Conservation (phyloP, 2,888 invertebrate genomes). For the Agrenia bidenticulata region DNA sequence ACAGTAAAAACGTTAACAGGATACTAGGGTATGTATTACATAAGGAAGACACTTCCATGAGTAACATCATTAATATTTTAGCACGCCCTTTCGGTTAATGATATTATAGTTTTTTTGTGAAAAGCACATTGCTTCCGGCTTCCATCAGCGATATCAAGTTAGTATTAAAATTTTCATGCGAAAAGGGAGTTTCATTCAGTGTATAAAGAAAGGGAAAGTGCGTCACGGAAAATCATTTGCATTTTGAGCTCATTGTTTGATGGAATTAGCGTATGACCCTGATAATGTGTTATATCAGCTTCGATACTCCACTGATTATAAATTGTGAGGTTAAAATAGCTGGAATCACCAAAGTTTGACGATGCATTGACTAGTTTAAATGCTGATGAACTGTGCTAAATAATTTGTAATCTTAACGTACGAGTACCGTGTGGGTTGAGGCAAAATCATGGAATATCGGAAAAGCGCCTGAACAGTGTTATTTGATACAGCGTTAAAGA, state of each 20-base stretch:
- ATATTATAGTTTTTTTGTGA: constrained; percentile 2
- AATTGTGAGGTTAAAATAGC: constrained; percentile 2
- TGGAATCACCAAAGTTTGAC: not conserved
- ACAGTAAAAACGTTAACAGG: constrained; percentile 7
- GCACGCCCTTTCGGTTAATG: constrained; percentile 4
- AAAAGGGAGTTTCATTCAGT: not conserved
- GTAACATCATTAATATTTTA: constrained; percentile 4
- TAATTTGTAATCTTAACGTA: not conserved
- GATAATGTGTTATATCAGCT: constrained; percentile 7
- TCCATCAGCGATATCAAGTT: not conserved
- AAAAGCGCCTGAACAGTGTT: not conserved
- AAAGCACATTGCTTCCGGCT: not conserved
- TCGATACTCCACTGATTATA: not conserved
- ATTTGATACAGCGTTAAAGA: not conserved
- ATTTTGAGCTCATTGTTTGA: constrained; percentile 10
- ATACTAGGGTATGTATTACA: not conserved
- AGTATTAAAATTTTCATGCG: not conserved
- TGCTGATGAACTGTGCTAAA: constrained; percentile 7
- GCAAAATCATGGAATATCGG: constrained; percentile 9
- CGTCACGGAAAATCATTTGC: not conserved
- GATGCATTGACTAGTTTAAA: constrained; percentile 21
- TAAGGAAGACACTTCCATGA: constrained; percentile 16
- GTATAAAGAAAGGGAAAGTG: not conserved
- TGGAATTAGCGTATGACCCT: constrained; percentile 12
- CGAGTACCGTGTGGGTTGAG: not conserved